Conservation (phyloP, 2,888 invertebrate genomes). For the Papilio protenor region DNA sequence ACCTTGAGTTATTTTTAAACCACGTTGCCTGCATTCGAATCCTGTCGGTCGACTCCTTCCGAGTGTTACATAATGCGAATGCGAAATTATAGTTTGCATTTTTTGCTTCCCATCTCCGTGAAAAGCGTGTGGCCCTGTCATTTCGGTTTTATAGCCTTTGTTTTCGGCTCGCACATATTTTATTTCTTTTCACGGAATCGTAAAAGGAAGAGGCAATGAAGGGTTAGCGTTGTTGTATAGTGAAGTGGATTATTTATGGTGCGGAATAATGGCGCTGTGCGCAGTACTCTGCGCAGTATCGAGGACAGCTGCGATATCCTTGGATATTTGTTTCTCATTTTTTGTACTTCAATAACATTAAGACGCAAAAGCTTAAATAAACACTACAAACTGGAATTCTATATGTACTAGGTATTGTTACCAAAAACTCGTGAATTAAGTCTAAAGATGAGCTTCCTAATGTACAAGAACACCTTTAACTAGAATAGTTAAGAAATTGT, state of each 20-base stretch:
- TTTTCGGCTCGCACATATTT: slow-evolving; percentile 79
- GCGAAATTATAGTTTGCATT: slow-evolving; percentile 73
- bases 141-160: slow-evolving; percentile 80
- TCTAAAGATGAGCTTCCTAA: neutral
- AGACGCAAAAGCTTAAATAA: slow-evolving; percentile 22
- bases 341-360: slow-evolving; percentile 27
- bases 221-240: slow-evolving; percentile 80
- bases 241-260: slow-evolving; percentile 75
- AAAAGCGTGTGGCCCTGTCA: slow-evolving; percentile 82
- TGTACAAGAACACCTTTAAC: neutral
- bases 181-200: slow-evolving; percentile 81
- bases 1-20: slow-evolving; percentile 84
- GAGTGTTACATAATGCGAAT: slow-evolving; percentile 82
- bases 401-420: neutral
- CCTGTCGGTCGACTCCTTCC: slow-evolving; percentile 79
- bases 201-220: slow-evolving; percentile 83
- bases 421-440: neutral
- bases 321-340: slow-evolving; percentile 54
- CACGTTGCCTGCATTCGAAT: slow-evolving; percentile 74
- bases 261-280: slow-evolving; percentile 75
- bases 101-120: slow-evolving; percentile 65
- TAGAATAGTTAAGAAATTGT: neutral
- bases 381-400: neutral
- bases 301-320: slow-evolving; percentile 69
- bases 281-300: slow-evolving; percentile 60